Conservation (phyloP, 2,888 invertebrate species). For the Cerceris rybyensis region DNA sequence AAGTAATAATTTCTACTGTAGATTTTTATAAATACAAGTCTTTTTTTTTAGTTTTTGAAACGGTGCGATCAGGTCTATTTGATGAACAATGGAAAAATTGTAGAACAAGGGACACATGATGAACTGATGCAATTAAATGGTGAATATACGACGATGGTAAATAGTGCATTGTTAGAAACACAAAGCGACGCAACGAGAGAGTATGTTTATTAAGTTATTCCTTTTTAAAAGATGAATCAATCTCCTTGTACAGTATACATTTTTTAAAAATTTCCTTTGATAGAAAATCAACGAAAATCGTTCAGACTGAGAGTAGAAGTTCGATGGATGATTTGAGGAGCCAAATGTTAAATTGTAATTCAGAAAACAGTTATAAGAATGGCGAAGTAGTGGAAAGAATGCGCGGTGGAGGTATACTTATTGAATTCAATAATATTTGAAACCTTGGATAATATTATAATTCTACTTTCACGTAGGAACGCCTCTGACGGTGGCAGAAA, state of each 20-base stretch:
- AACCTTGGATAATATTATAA: neutral
- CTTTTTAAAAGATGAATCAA: neutral
- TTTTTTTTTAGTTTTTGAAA: conserved; percentile 82
- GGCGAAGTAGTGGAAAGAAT: conserved; percentile 2
- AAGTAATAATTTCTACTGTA: too few relatives aligned
- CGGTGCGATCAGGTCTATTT: conserved; percentile 85
- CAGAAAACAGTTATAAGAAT: neutral
- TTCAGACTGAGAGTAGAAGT: neutral
- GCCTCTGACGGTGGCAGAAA: conserved; percentile 64
- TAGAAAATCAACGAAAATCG: neutral
- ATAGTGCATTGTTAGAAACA: conserved; percentile 33
- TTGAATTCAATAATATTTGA: neutral
- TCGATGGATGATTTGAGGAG: neutral
- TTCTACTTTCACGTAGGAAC: conserved; percentile 50
- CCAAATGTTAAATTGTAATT: neutral
- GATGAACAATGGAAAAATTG: conserved; percentile 84
- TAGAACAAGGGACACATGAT: conserved; percentile 84
- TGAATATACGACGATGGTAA: conserved; percentile 74
- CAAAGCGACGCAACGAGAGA: conserved; percentile 19
- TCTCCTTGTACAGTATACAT: neutral
- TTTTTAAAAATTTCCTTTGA: neutral
- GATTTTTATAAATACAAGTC: neutral
- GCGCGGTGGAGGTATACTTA: conserved; percentile 12
- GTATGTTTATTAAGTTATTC: conserved; percentile 4
- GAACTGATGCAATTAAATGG: conserved; percentile 80